A percentile compares a stretch with the other conserved stretches of the same genome.
phyloP scores from a whole-genome alignment of 2,113 vertebrate species.

The Actenoides hombroni region DNA sequence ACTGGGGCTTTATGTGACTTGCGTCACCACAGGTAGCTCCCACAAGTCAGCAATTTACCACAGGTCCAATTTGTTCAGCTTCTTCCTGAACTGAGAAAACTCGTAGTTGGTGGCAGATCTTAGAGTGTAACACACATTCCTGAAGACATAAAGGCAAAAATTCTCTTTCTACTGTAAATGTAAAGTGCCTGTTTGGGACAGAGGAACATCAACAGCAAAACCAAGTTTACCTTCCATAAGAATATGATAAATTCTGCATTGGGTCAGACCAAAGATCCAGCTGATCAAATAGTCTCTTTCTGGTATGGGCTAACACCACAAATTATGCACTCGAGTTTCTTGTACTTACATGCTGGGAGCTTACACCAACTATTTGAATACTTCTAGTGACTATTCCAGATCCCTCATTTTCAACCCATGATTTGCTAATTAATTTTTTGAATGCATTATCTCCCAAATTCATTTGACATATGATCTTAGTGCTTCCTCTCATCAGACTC shows the following conservation, averaged over 20 bases:
- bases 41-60: background rate
- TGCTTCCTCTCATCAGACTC: background rate
- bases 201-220: background rate
- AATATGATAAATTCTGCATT: background rate
- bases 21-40: background rate
- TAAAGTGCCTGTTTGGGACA: background rate
- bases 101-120: background rate
- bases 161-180: background rate
- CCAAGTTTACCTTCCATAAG: background rate
- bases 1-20: background rate
- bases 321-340: background rate
- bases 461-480: background rate
- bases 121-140: background rate
- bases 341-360: background rate
- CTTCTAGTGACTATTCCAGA: background rate
- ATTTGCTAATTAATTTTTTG: background rate
- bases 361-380: background rate
- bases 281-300: background rate
- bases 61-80: background rate
- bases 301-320: rapidly evolving
- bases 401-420: background rate
- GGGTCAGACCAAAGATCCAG: background rate
- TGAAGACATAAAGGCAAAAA: background rate
- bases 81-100: background rate
- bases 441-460: background rate